These are phyloP conservation scores for Otus sunia DNA, from an alignment of 2,113 vertebrate genomes.

Conservation along the genomic window DNA sequence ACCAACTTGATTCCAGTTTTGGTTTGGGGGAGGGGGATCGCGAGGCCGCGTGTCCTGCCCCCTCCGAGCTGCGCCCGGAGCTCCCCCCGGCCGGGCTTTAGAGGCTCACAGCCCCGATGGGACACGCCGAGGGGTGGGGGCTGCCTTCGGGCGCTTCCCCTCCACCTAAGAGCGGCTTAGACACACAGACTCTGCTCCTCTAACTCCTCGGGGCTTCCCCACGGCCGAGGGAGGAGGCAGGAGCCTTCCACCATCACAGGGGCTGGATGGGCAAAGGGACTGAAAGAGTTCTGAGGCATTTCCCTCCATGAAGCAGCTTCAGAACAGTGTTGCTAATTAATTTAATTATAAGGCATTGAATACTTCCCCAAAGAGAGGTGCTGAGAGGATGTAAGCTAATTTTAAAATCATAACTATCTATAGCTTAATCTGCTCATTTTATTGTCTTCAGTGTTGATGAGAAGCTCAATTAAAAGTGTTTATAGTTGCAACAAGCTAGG, in stretches of 20 bases:
- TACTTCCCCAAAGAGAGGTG: not conserved
- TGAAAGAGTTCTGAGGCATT: not conserved
- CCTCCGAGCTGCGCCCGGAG: no score
- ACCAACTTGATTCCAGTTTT: conserved; percentile 5
- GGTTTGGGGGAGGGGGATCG: not conserved
- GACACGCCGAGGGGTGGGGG: no score
- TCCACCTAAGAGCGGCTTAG: no score
- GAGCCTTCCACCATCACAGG: not conserved
- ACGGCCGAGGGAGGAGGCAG: not conserved
- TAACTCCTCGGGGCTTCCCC: not conserved
- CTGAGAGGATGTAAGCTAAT: not conserved
- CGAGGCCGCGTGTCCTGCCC: no score
- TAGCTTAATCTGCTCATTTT: not conserved
- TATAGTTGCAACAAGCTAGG: not conserved
- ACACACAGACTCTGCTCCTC: no score
- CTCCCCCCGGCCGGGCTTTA: no score
- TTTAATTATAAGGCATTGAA: not conserved
- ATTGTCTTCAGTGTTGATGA: not conserved
- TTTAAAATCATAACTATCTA: not conserved
- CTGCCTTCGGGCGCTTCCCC: no score
- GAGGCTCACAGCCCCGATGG: no score
- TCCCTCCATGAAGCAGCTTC: not conserved
- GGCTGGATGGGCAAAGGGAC: not conserved
- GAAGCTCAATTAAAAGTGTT: not conserved
- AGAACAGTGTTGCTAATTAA: conserved; percentile 13